Evolutionary conservation across 2,797 vertebrate genomes (phyloP).

Genomic region (Vultur gryphus): DNA sequence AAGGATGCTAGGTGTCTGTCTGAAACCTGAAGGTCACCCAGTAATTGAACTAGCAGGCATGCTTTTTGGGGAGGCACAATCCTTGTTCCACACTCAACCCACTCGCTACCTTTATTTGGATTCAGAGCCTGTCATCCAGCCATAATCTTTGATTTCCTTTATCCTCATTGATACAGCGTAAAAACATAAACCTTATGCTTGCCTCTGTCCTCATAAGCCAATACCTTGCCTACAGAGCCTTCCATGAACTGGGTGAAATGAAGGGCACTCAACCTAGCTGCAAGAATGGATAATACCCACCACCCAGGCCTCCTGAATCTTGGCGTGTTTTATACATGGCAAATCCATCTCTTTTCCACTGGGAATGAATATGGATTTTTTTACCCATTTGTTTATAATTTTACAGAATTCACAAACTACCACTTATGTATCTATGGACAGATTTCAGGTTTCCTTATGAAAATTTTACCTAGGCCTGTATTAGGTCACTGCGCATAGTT

Average conservation of each 20-base stretch:
- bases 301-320: neutral
- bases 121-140: neutral
- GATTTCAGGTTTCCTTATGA: neutral
- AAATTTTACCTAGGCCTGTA: neutral
- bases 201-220: neutral
- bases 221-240: neutral
- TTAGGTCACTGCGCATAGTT: neutral
- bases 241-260: neutral
- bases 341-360: neutral
- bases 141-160: neutral
- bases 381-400: neutral
- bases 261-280: neutral
- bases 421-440: neutral
- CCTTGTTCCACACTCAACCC: neutral
- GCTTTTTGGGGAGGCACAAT: neutral
- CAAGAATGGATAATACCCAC: neutral
- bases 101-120: neutral
- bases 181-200: neutral
- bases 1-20: neutral
- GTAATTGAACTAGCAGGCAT: accelerated
- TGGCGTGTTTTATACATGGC: neutral
- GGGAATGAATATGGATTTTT: neutral
- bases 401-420: neutral
- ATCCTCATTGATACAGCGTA: neutral
- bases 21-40: neutral